These are phyloP conservation scores for Bursaphelenchus okinawaensis DNA, from an alignment of 2,888 invertebrate genomes.

Conservation along the genomic window DNA sequence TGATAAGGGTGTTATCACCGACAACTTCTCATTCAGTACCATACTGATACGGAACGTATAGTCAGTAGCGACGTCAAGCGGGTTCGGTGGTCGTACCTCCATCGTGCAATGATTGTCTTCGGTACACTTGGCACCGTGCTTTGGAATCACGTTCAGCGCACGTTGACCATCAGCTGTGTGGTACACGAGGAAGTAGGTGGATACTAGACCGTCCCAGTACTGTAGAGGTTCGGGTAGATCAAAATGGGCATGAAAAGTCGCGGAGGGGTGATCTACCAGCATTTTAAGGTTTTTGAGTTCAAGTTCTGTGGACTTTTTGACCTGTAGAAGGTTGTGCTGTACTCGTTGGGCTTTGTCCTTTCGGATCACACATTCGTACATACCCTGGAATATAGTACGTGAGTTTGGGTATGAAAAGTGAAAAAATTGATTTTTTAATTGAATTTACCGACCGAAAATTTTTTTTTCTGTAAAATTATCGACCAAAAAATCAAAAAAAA, in stretches of 20 bases:
- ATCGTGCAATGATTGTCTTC: background rate
- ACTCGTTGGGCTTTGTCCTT: conserved; percentile 11
- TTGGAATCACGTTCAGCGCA: conserved; percentile 14
- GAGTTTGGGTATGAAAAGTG: too few species aligned
- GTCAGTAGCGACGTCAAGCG: conserved; percentile 14
- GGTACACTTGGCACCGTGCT: conserved; percentile 5
- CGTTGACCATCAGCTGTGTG: conserved; percentile 4
- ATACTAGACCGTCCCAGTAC: conserved; percentile 1
- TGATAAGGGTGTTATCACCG: conserved; percentile 22
- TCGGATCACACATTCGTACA: conserved; percentile 18
- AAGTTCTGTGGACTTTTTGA: conserved; percentile 26
- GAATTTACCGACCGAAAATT: too few species aligned
- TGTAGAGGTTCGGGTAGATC: conserved; percentile 14
- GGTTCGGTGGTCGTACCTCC: background rate
- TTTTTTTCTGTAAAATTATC: too few species aligned
- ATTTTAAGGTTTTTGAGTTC: conserved; percentile 17
- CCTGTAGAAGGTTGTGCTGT: conserved; percentile 16
- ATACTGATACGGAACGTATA: conserved; percentile 20
- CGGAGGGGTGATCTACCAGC: conserved; percentile 15
- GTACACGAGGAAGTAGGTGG: conserved; percentile 19
- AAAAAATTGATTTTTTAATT: too few species aligned
- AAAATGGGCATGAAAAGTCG: conserved; percentile 16
- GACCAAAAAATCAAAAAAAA: too few species aligned
- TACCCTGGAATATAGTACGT: conserved; percentile 16
- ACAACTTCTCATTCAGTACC: conserved; percentile 14